Evolutionary conservation across 1,140 invertebrate genomes (phyloP).

Genomic region (Aphaenogaster rudis): DNA sequence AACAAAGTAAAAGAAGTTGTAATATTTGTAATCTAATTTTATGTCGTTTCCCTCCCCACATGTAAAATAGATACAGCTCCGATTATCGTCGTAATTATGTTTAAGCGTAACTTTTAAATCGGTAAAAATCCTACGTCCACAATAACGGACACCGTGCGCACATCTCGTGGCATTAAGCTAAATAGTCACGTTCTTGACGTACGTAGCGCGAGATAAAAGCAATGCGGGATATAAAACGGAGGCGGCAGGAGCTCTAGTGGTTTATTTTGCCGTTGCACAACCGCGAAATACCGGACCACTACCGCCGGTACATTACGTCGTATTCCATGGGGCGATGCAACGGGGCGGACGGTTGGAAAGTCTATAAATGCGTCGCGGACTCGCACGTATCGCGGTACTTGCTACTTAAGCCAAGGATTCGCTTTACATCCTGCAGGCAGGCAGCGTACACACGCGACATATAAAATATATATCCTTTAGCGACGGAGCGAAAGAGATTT

Average conservation of each 20-base stretch:
- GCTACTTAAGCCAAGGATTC: slow-evolving; percentile 55
- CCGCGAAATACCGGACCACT: slow-evolving; percentile 51
- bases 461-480: slow-evolving; percentile 46
- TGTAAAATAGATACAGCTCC: neutral
- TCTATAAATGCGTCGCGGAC: slow-evolving; percentile 33
- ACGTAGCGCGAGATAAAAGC: slow-evolving; percentile 45
- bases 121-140: neutral
- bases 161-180: slow-evolving; percentile 11
- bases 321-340: slow-evolving; percentile 9
- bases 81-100: neutral
- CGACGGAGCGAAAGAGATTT: slow-evolving; percentile 4
- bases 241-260: neutral
- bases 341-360: slow-evolving; percentile 1
- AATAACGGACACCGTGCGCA: no score
- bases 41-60: neutral
- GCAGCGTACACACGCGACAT: slow-evolving; percentile 8
- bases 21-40: neutral
- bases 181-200: slow-evolving; percentile 57
- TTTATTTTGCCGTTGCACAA: slow-evolving; percentile 50
- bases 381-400: slow-evolving; percentile 26
- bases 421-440: slow-evolving; percentile 51
- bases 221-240: slow-evolving; percentile 40
- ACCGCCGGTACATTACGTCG: slow-evolving; percentile 29
- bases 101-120: neutral
- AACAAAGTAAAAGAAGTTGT: neutral